Evolutionary conservation across 1,140 invertebrate genomes (phyloP).

Genomic region (Druon quercuslanigerum): DNA sequence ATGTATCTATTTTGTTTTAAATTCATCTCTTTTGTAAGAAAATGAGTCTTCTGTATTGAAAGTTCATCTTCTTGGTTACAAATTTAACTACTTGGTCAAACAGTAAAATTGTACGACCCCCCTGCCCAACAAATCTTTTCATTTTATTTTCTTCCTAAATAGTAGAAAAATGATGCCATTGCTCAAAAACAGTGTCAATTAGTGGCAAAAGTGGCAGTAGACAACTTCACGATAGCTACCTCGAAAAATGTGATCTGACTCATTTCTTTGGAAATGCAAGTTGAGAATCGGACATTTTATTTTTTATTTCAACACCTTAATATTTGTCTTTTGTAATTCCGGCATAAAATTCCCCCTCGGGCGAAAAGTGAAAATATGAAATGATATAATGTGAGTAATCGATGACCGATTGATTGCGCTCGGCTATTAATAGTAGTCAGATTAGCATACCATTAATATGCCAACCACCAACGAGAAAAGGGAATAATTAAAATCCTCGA

Average conservation of each 20-base stretch:
- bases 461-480: constrained; percentile 9
- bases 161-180: neutral
- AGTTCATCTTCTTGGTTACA: no score
- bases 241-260: no score
- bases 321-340: no score
- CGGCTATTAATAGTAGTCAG: constrained; percentile 53
- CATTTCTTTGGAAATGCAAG: no score
- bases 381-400: constrained; percentile 12
- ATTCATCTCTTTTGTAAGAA: no score
- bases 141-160: neutral
- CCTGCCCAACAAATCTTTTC: neutral
- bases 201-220: neutral
- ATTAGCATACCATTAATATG: constrained; percentile 64
- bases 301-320: neutral
- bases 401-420: constrained; percentile 34
- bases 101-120: no score
- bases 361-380: constrained; percentile 5
- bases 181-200: neutral
- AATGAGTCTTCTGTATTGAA: no score
- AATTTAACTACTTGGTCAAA: no score
- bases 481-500: neutral
- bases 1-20: no score
- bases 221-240: neutral
- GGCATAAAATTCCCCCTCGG: no score
- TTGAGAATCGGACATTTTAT: neutral